Evolutionary conservation across 1,140 invertebrate species (phyloP).

Genomic region (Psilanteris sp.): DNA sequence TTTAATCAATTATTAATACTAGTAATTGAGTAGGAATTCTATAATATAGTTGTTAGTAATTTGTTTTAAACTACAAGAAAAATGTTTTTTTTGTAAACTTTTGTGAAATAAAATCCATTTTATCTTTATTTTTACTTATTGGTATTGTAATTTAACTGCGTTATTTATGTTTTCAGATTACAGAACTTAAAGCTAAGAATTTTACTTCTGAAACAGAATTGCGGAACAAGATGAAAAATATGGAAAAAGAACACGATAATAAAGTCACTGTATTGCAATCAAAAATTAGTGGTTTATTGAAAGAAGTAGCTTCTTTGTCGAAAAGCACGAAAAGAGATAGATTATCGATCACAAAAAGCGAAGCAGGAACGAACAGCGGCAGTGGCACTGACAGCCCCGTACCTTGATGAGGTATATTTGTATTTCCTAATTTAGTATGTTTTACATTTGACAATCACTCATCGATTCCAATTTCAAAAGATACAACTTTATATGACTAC

Average conservation of each 20-base stretch:
- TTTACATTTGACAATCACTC: constrained; percentile 58
- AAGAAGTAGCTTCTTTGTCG: constrained; percentile 91
- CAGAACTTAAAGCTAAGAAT: constrained; percentile 94
- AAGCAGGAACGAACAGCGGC: constrained; percentile 84
- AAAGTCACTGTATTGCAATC: constrained; percentile 89
- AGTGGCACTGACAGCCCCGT: constrained; percentile 88
- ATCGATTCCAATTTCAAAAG: constrained; percentile 43
- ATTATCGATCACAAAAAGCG: constrained; percentile 78
- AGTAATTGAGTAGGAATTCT: neutral
- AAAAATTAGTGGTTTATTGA: constrained; percentile 88
- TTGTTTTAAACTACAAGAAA: no score
- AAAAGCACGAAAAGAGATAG: constrained; percentile 87
- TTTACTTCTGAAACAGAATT: constrained; percentile 93
- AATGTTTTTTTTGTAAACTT: no score
- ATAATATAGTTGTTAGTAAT: no score
- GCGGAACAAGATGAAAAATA: constrained; percentile 89
- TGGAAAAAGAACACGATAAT: constrained; percentile 89
- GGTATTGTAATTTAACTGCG: no score
- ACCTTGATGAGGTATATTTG: constrained; percentile 76
- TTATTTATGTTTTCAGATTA: constrained; percentile 83
- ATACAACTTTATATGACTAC: no score
- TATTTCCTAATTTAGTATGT: no score
- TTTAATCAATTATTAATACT: no score
- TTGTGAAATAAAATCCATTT: no score
- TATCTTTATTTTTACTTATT: no score